Evolutionary conservation across 2,797 vertebrate species (phyloP), one percentile per base, ranked within the genome.

Genomic region (Enteromius anoplus): DNA sequence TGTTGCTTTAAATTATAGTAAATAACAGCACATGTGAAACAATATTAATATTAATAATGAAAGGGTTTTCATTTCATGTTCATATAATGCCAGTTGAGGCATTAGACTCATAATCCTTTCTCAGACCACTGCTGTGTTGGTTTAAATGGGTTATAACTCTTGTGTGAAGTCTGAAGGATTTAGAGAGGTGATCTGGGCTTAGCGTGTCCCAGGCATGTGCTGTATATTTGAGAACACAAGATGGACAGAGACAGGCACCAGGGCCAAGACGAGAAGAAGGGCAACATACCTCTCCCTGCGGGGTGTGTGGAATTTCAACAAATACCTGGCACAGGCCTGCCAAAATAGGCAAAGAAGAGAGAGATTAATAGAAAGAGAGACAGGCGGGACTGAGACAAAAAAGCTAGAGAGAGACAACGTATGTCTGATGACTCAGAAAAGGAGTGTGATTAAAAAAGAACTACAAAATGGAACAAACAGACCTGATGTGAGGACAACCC

Each of bases 291-390:
- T 94, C 93, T 95, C 95, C 92, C 94, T 82, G 91, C 89, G 89
- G 94, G 95, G 94, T 93, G 94, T 94, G 94, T 94, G 94, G 95
- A 95, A 96, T 95, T 94, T 94, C 90, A 91, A 95, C 93, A 95
- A 95, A 96, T 95, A 95, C 95, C 94, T 95, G 94, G 91, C 94
- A 95, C 91, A 84, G 89, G 90, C 90, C 92, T 93, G 94, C 93
- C 93, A 95, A 95, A 95, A 93, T 91, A 91, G 91, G 87, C 83
- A 88, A 86, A 66, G 70, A 84, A 85, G 86, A 88, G 87, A 86
- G 53, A 80, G 72, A 86, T 37, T 80, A 72, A 86, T 58, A 87
- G 78, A 79, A 51, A 78, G 51, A 81, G 79, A 86, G 40, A 83
- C 49, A 69, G 72, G 8, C 23, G 10, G 80, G 69, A 79, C 84